These are phyloP conservation scores for Sigmodon hispidus DNA, from an alignment of 2,113 vertebrate genomes.

Conservation along the genomic window DNA sequence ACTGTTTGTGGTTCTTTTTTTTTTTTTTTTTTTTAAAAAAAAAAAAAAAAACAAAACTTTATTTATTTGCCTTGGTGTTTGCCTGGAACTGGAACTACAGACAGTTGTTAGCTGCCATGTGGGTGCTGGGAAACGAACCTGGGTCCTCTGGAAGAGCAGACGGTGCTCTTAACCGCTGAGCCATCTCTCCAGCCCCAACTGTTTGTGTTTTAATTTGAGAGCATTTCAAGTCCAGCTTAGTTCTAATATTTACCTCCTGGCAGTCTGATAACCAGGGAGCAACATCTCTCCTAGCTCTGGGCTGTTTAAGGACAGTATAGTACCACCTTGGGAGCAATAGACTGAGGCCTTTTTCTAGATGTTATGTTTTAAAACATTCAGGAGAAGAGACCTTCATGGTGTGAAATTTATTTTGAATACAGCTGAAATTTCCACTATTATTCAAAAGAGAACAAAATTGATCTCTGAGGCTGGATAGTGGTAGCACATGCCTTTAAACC, in stretches of 20 bases:
- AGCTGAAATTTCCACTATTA: slow-evolving; percentile 52
- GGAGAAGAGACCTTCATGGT: slow-evolving; percentile 43
- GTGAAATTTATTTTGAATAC: slow-evolving; percentile 61
- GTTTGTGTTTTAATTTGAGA: slow-evolving; percentile 56
- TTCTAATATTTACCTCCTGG: slow-evolving; percentile 44
- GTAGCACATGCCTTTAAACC: neutral
- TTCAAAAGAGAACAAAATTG: neutral
- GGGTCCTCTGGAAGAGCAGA: too few species aligned
- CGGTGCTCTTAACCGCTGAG: too few species aligned
- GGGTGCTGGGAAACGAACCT: too few species aligned
- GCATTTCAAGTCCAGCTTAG: slow-evolving; percentile 35
- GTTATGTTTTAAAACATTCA: slow-evolving; percentile 47
- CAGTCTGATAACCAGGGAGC: slow-evolving; percentile 55
- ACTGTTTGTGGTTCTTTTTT: slow-evolving; percentile 51
- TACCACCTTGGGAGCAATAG: slow-evolving; percentile 38
- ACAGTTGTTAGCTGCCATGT: too few species aligned
- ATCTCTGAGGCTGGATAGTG: neutral
- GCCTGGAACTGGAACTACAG: too few species aligned
- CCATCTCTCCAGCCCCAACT: too few species aligned
- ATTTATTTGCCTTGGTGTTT: too few species aligned
- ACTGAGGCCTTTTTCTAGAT: slow-evolving; percentile 23
- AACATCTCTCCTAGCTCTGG: slow-evolving; percentile 47
- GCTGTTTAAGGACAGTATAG: slow-evolving; percentile 29
- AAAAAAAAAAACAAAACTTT: too few species aligned
- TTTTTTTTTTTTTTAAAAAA: too few species aligned